Percentiles rank a stretch among this genome's conserved stretches.
These are phyloP conservation scores for Spermophilus dauricus DNA, from an alignment of 2,113 vertebrate genomes.

Conservation along the genomic window DNA sequence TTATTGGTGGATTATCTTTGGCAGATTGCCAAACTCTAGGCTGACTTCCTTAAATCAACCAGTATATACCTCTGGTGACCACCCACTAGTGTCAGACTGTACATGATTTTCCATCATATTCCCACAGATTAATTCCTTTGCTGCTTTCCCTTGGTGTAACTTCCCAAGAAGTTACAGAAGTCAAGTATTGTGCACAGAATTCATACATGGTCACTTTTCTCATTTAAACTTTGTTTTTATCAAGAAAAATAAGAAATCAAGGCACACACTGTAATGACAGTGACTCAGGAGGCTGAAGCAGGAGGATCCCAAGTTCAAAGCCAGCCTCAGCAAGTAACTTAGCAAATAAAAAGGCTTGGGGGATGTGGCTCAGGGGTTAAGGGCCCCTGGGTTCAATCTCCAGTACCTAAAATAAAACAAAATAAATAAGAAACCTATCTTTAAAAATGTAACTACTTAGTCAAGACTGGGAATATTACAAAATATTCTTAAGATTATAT, in stretches of 20 bases:
- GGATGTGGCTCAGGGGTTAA: too few relatives aligned
- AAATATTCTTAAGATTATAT: neutral
- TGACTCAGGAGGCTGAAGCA: too few relatives aligned
- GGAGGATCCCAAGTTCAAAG: too few relatives aligned
- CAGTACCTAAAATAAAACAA: too few relatives aligned
- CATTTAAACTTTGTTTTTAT: constrained; percentile 43
- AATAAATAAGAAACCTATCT: neutral
- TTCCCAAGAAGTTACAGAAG: constrained; percentile 37
- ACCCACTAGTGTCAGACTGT: neutral
- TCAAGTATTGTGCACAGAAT: constrained; percentile 1
- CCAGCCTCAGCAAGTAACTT: too few relatives aligned
- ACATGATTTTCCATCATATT: neutral
- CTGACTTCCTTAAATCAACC: neutral
- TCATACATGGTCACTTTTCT: neutral
- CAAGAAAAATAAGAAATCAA: constrained; percentile 18
- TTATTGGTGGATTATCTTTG: neutral
- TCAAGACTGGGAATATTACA: neutral
- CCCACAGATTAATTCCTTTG: neutral
- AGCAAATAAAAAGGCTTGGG: too few relatives aligned
- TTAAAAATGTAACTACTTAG: neutral
- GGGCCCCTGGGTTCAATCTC: too few relatives aligned
- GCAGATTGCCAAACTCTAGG: neutral
- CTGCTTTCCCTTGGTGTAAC: neutral
- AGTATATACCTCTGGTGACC: neutral
- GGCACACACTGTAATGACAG: too few relatives aligned